A percentile compares a stretch with the other conserved stretches of the same genome.
These are phyloP conservation scores for Sebastes fasciatus DNA, from an alignment of 2,113 vertebrate genomes.

Conservation along the genomic window DNA sequence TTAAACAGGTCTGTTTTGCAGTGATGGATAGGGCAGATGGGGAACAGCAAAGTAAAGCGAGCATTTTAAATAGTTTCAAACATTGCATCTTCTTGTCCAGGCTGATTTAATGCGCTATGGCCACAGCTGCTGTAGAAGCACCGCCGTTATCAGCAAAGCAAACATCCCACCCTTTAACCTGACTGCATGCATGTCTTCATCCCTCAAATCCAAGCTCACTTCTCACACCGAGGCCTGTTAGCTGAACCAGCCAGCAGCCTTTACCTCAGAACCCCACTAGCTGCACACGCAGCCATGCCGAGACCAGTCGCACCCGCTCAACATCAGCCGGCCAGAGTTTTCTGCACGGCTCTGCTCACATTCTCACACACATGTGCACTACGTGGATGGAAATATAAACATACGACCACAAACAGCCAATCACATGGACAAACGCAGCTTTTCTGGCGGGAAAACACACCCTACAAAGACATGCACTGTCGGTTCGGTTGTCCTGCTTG, in stretches of 20 bases:
- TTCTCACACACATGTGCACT: background rate
- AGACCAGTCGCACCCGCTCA: conserved; percentile 21
- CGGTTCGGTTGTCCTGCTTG: conserved; percentile 44
- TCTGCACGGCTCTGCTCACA: background rate
- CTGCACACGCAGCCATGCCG: background rate
- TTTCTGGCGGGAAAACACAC: background rate
- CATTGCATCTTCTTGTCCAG: background rate
- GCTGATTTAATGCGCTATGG: background rate
- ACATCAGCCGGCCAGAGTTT: conserved; percentile 27
- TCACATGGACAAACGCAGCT: background rate
- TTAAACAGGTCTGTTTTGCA: background rate
- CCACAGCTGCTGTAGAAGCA: background rate
- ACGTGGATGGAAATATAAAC: background rate
- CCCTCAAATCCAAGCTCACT: background rate
- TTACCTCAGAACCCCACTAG: background rate
- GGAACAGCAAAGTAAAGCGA: background rate
- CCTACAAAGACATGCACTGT: conserved; percentile 27
- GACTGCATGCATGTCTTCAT: conserved; percentile 1
- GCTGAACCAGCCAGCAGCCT: conserved; percentile 20
- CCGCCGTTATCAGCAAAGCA: background rate
- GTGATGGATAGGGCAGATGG: background rate
- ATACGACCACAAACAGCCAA: background rate
- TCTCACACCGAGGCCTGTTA: conserved; percentile 13
- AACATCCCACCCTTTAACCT: background rate
- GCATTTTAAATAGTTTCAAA: background rate